Evolutionary conservation across 1,140 invertebrate genomes (phyloP).

Genomic region (Anoplolepis gracilipes): DNA sequence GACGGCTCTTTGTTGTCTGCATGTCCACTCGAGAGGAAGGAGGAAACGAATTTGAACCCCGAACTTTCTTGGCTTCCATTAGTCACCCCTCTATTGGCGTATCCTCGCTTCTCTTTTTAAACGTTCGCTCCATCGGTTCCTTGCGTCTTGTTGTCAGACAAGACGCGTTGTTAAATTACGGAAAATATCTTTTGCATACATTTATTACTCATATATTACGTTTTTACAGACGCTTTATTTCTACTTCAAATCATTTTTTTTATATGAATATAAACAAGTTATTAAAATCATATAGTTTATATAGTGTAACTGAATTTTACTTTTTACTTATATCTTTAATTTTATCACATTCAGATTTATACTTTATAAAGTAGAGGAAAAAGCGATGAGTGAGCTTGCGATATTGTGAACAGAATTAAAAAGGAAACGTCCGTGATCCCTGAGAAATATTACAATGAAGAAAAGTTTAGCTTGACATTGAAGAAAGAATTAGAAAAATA

Average conservation of each 20-base stretch:
- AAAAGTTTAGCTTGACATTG: constrained; percentile 50
- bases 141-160: neutral
- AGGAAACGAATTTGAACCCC: constrained; percentile 76
- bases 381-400: neutral
- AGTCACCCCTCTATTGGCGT: constrained; percentile 54
- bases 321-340: neutral
- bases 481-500: constrained; percentile 54
- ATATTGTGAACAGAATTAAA: neutral
- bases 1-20: constrained; percentile 75
- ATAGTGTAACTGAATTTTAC: constrained; percentile 8
- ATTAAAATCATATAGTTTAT: neutral
- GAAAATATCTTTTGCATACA: neutral
- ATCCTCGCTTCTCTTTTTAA: constrained; percentile 27
- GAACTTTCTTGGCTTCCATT: constrained; percentile 81
- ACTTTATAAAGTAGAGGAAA: neutral
- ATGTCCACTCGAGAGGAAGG: constrained; percentile 64
- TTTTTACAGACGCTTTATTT: neutral
- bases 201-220: neutral
- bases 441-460: neutral
- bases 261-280: neutral
- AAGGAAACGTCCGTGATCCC: neutral
- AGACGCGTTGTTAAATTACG: neutral
- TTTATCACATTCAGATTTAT: neutral
- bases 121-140: neutral
- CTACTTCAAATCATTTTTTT: neutral